Evolutionary conservation across 2,797 vertebrate species (phyloP), one percentile per base, ranked within the genome.

Genomic region (Anguilla anguilla): DNA sequence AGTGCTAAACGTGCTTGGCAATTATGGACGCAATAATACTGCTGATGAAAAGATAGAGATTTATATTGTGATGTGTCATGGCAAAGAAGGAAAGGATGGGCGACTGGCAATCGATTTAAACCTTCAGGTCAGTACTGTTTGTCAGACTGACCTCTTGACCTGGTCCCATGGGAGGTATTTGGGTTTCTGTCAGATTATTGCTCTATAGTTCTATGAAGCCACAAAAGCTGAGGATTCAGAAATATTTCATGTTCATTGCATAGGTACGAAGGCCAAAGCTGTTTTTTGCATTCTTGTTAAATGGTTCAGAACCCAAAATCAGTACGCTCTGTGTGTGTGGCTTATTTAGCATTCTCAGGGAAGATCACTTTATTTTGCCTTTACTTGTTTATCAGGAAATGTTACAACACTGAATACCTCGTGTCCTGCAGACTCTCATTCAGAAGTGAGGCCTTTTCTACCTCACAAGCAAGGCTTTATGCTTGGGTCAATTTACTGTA

Each of bases 141-240:
- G 92, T 94, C 93, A 90, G 89, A 91, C 92, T 93, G 92, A 94
- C 93, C 93, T 91, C 51, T 31, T 93, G 91, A 95, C 93, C 93
- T 84, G 79, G 88, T 88, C 93, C 92, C 92, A 31, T 22, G 91
- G 92, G 93, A 90, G 92, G 86, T 91, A 88, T 89, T 91, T 59
- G 91, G 90, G 90, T 93, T 93, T 92, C 94, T 91, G 87, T 91
- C 87, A 89, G 89, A 87, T 89, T 88, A 86, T 94, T 93, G 92
- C 89, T 59, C n/a, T 15, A 3, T 81, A 91, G 92, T 90, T 92
- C 92, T 94, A 93, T 92, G 39, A 72, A 87, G 86, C 92, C 90
- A 93, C 93, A 2, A 91, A 93, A 86, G 61, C 46, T 35, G 57
- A 11, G 87, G 85, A 86, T 87, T 90, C 90, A 84, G 83, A 89